Base-by-base conservation (phyloP, 2,113 vertebrate genomes). In the Cervus canadensis region DNA sequence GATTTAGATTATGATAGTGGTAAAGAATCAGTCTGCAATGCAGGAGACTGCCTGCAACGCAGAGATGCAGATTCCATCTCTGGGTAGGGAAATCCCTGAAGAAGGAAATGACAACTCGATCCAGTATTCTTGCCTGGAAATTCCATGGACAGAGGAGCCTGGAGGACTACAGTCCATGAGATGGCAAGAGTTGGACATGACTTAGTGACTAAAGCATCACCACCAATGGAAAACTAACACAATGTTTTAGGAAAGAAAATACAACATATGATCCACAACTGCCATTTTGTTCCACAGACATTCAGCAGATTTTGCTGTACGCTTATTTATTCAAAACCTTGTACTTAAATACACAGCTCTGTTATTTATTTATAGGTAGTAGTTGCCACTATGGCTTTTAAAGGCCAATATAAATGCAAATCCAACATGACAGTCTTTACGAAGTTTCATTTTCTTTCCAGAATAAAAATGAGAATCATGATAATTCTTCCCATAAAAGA, bases 401-500 rank as follows among this genome's bases (percentile, higher is more conserved):
- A 67, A 89, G 88, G n/a, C 40, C 33, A 96, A 40, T 48, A 52
- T 78, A 81, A 86, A 59, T 78, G 88, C 93, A 85, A 54, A 92
- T 85, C 76, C 84, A 33, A 30, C 23, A 12, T 3, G 21, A 62
- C 59, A 33, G 3, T 40, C 50, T 67, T 79, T 28, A 40, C 1
- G 64, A 81, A 71, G 13, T 78, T 93, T 56, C 43, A 9, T 93
- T 86, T 95, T 57, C 45, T 28, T 83, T 88, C 79, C 16, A 5
- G 67, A 94, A 95, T 79, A 83, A 79, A 95, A 59, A 81, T 36
- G 79, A 84, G 50, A 79, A 93, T 71, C 10, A 15, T 48, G 62
- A 48, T 76, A 36, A 62, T 78, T 57, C n/a, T 93, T 79, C 60
- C n/a, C 74, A 76, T 86, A 74, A 43, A 96, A 60, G 89, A 59